Base-by-base conservation (phyloP, 2,888 invertebrate genomes). In the Napeogenes inachia region DNA sequence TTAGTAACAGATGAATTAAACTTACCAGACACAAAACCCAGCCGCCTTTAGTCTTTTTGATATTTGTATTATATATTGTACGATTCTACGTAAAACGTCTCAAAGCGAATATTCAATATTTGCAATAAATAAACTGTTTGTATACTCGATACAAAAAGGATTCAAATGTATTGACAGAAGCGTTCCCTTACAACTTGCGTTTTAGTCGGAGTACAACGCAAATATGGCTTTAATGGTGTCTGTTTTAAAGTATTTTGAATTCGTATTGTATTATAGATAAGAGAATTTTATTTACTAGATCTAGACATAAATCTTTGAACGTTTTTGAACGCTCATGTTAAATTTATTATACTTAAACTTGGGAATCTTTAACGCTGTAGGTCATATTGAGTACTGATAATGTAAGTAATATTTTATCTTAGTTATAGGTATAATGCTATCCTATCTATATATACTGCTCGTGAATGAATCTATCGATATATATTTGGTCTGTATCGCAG, bases 211-310 rank as follows among this genome's bases (percentile, higher is more conserved):
- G 67, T 63, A 63, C 61, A 63, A 46, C 57, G 57, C 63, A 67
- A 65, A 67, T 57, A 67, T 65, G 56, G 56, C 58, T 63, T 65
- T 55, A 65, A 67, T 63, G 67, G 62, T 30, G 50, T 8, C 50
- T 12, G 30, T 30, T 30, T 50, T 50, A 50, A 50, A 50, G 10
- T 42, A 12, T 42, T 42, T 42, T 42, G 10, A 42, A 42, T 42
- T 12, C 38, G 2, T 38, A 38, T 38, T 42, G 8, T 42, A 10
- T 42, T 42, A 10, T 42, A 42, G 8, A 42, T 42, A 8, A 10
- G 8, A 50, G 8, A 30, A 30, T 50, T 50, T 6, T 50, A 50
- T 50, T 30, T 30, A 30, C 30, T 30, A 42, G 8, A 10, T 42
- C 10, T 30, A 30, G 30, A 30, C 10, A 10, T 8, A 30, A 8